Evolutionary conservation across 2,113 vertebrate genomes (phyloP), one percentile per base, ranked within the genome.

Genomic region (Nestor notabilis): DNA sequence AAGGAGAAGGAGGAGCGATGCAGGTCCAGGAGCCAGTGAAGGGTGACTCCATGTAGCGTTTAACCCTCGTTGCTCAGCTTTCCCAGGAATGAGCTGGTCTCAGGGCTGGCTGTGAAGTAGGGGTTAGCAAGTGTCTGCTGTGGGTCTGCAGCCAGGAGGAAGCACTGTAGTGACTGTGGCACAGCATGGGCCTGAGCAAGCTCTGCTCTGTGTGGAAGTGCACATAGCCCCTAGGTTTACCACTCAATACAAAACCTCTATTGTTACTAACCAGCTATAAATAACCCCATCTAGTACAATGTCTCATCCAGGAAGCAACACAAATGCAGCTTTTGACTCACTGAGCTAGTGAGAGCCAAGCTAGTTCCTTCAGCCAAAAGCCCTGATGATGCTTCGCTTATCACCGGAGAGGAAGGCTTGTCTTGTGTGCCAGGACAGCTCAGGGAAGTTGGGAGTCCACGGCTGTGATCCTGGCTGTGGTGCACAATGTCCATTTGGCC

Each of bases 261-360:
- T 97, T 95, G 96, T 97, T 94, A 61, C 52, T 81, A 41, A 12
- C 55, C 37, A 41, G 80, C 93, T 96, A 96, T 94, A 94, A 96
- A 95, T 96, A 96, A 95, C 76, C 72, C 72, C 5, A 0, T 80
- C 88, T 82, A 83, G 90, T 46, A 94, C 94, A 97, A 95, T 96
- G 86, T 89, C 86, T 96, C 95, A 94, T 96, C 92, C 96, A 96
- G 96, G 97, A 97, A 96, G 88, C 92, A 64, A 94, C 90, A 93
- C 65, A 89, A 94, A 84, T 93, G 77, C 89, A 94, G 81, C 83
- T 89, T 95, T 97, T 97, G 96, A 95, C 88, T 94, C 89, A 93
- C 72, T 84, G 90, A 71, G 79, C 88, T 81, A 66, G 60, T 5
- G 72, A 92, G 90, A 96, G 92, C 96, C 90, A 96, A 97, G 83